Conservation (phyloP, 2,888 invertebrate genomes). For the Amphipoea oculea region DNA sequence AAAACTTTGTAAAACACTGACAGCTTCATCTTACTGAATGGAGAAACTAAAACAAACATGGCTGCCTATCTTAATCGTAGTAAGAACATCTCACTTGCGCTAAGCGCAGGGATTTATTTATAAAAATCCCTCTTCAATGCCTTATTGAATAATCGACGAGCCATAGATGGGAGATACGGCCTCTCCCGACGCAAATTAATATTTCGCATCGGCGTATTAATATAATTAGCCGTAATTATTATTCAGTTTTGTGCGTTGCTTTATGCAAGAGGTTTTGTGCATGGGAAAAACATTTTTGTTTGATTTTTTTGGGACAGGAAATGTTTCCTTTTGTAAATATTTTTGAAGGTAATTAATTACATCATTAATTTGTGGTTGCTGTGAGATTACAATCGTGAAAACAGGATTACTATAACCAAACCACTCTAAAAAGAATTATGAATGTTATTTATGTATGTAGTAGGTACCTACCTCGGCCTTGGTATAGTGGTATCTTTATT, state of each 20-base stretch:
- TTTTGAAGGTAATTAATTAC: constrained; percentile 3
- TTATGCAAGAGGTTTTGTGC: constrained; percentile 53
- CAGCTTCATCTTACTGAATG: constrained; percentile 31
- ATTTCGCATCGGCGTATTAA: constrained; percentile 80
- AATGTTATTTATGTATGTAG: no score
- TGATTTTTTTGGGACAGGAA: constrained; percentile 33
- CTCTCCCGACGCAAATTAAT: constrained; percentile 83
- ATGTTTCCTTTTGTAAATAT: constrained; percentile 7
- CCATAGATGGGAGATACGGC: constrained; percentile 74
- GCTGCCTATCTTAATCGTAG: no score
- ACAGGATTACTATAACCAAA: not conserved
- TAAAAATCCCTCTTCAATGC: constrained; percentile 79
- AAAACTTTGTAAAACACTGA: constrained; percentile 1
- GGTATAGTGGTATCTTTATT: no score
- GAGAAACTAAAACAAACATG: constrained; percentile 76
- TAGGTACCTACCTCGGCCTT: no score
- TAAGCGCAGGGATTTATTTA: constrained; percentile 71
- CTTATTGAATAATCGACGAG: constrained; percentile 85
- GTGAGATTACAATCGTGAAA: not conserved
- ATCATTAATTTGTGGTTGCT: not conserved
- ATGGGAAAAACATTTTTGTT: constrained; percentile 61
- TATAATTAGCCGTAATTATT: constrained; percentile 82
- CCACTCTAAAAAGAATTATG: no score
- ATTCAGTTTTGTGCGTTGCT: constrained; percentile 65
- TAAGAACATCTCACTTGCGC: constrained; percentile 61